Evolutionary conservation across 2,797 vertebrate genomes (phyloP).

Genomic region (Lophotriccus pileatus): DNA sequence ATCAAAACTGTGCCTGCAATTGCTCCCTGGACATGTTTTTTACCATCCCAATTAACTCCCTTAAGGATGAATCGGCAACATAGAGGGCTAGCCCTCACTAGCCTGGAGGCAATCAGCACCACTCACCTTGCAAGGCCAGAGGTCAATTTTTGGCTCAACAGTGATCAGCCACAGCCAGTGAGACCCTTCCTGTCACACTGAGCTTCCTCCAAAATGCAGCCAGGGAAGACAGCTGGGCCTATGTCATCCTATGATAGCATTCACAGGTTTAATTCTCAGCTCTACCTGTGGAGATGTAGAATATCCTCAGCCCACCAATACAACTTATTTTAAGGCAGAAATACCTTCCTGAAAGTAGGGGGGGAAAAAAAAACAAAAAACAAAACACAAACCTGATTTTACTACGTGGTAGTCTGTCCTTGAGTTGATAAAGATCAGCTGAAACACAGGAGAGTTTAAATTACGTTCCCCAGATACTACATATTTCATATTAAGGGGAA

Average conservation of each 20-base stretch:
- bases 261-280: neutral
- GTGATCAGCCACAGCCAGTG: too few species aligned
- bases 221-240: neutral
- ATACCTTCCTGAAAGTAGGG: neutral
- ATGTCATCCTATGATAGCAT: neutral
- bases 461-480: neutral
- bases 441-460: neutral
- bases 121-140: neutral
- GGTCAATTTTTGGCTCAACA: neutral
- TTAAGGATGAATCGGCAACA: neutral
- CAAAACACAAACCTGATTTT: neutral
- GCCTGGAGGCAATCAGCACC: neutral
- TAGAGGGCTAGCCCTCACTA: fast-evolving
- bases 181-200: neutral
- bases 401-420: neutral
- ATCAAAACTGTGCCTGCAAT: fast-evolving
- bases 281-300: neutral
- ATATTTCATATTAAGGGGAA: neutral
- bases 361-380: neutral
- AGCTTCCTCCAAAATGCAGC: neutral
- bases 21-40: neutral
- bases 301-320: neutral
- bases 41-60: neutral
- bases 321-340: neutral
- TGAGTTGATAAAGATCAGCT: neutral